A percentile compares a stretch with the other conserved stretches of the same genome.
These are phyloP conservation scores for Lasioglossum baleicum DNA, from an alignment of 1,140 invertebrate genomes.

Conservation along the genomic window DNA sequence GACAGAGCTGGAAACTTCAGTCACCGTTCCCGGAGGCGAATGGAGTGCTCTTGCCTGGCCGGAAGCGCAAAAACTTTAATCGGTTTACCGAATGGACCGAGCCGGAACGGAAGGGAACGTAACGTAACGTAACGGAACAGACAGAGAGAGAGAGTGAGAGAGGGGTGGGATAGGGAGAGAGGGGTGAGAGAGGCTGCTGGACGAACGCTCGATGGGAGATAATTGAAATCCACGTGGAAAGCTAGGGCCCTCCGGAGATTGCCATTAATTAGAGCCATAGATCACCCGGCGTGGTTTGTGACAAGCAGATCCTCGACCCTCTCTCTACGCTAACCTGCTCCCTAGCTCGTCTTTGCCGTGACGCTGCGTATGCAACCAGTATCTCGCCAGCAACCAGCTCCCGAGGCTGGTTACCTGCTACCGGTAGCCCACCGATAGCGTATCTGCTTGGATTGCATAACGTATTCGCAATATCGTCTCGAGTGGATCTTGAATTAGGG, in stretches of 20 bases:
- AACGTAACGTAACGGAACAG: background rate
- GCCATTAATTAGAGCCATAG: conserved; percentile 74
- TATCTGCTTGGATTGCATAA: conserved; percentile 53
- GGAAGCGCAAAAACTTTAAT: conserved; percentile 66
- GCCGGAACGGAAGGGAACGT: background rate
- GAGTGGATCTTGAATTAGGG: conserved; percentile 39
- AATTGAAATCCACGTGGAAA: conserved; percentile 73
- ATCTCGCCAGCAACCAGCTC: conserved; percentile 5
- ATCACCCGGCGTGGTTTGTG: conserved; percentile 67
- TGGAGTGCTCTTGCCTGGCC: conserved; percentile 28
- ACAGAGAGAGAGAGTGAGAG: too few relatives aligned
- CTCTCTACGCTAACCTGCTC: conserved; percentile 38
- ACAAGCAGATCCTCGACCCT: conserved; percentile 65
- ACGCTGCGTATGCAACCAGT: conserved; percentile 45
- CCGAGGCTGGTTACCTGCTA: conserved; percentile 8
- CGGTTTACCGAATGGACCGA: conserved; percentile 55
- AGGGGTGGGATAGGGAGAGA: too few relatives aligned
- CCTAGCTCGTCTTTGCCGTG: conserved; percentile 54
- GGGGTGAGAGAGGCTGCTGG: background rate
- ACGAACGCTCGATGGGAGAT: conserved; percentile 61
- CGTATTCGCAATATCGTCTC: conserved; percentile 36
- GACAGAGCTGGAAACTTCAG: conserved; percentile 1
- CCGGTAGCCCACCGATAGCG: conserved; percentile 34
- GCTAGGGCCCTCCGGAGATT: conserved; percentile 66
- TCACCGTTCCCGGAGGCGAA: conserved; percentile 14